Evolutionary conservation across 2,888 invertebrate species (phyloP).

Genomic region (Nomada fucata): DNA sequence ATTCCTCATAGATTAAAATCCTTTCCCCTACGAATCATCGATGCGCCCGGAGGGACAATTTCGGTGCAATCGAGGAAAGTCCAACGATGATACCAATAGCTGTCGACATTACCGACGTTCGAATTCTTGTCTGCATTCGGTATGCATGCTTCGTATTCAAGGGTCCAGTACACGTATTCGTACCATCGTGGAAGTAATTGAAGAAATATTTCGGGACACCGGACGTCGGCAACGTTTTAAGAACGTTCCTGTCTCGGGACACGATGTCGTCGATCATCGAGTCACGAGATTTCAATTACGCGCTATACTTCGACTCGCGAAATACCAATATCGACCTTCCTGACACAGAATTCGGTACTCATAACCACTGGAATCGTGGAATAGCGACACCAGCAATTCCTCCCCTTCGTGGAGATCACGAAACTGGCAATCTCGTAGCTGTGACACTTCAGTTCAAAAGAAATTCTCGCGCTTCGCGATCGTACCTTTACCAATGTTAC

Average conservation of each 20-base stretch:
- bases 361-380: slow-evolving; percentile 33
- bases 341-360: slow-evolving; percentile 25
- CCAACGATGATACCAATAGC: slow-evolving; percentile 25
- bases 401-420: not conserved
- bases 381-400: slow-evolving; percentile 3
- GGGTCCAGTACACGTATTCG: too few relatives aligned
- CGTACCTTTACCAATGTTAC: not conserved
- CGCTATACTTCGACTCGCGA: slow-evolving; percentile 7
- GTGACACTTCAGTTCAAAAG: not conserved
- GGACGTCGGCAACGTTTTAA: slow-evolving; percentile 1
- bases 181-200: not conserved
- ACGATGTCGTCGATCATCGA: slow-evolving; percentile 19
- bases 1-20: slow-evolving; percentile 43
- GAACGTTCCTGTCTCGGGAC: not conserved
- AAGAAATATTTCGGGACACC: slow-evolving; percentile 8
- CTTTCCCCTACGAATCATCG: slow-evolving; percentile 19
- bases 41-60: slow-evolving; percentile 6
- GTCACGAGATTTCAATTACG: slow-evolving; percentile 38
- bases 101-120: not conserved
- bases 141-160: not conserved
- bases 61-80: not conserved
- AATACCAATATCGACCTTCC: slow-evolving; percentile 25
- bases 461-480: not conserved
- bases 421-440: not conserved
- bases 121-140: not conserved